Conservation (phyloP, 2,797 vertebrate species). For the Triplophysa bombifrons region DNA sequence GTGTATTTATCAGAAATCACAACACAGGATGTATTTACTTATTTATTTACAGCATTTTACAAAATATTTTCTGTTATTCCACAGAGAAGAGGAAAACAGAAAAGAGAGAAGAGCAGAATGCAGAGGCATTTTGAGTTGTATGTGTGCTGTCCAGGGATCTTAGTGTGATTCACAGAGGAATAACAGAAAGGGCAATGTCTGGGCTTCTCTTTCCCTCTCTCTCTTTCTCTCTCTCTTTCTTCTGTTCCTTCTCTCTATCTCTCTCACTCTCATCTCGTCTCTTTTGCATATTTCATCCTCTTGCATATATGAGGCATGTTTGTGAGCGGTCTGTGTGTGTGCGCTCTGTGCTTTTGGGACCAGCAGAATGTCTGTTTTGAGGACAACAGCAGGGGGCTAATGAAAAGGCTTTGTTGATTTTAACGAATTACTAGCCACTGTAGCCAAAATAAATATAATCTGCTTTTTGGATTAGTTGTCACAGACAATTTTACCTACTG, state of each 20-base stretch:
- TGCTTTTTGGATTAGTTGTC: slow-evolving; percentile 96
- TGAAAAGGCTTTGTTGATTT: slow-evolving; percentile 98
- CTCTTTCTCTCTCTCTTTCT: slow-evolving; percentile 18
- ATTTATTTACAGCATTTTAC: slow-evolving; percentile 17
- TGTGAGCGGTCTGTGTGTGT: slow-evolving; percentile 45
- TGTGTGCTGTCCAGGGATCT: slow-evolving; percentile 48
- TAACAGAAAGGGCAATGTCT: slow-evolving; percentile 54
- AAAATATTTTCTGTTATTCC: background rate
- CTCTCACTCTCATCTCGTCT: slow-evolving; percentile 10
- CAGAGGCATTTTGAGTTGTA: slow-evolving; percentile 18
- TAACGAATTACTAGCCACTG: slow-evolving; percentile 93
- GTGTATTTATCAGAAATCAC: slow-evolving; percentile 2
- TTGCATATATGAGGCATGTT: slow-evolving; percentile 43
- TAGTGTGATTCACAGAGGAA: slow-evolving; percentile 56
- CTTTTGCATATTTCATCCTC: slow-evolving; percentile 20
- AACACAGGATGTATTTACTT: slow-evolving; percentile 8
- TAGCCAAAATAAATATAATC: slow-evolving; percentile 99
- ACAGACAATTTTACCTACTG: slow-evolving; percentile 91
- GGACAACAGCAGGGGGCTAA: slow-evolving; percentile 95
- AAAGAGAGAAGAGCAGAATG: slow-evolving; percentile 3
- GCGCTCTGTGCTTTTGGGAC: slow-evolving; percentile 79
- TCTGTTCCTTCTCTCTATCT: slow-evolving; percentile 24
- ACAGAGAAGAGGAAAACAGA: slow-evolving; percentile 8
- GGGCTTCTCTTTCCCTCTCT: slow-evolving; percentile 18
- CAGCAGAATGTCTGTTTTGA: slow-evolving; percentile 88